Evolutionary conservation across 2,888 invertebrate species (phyloP), one percentile per base, ranked within the genome.

Genomic region (Chymomyza fuscimana): DNA sequence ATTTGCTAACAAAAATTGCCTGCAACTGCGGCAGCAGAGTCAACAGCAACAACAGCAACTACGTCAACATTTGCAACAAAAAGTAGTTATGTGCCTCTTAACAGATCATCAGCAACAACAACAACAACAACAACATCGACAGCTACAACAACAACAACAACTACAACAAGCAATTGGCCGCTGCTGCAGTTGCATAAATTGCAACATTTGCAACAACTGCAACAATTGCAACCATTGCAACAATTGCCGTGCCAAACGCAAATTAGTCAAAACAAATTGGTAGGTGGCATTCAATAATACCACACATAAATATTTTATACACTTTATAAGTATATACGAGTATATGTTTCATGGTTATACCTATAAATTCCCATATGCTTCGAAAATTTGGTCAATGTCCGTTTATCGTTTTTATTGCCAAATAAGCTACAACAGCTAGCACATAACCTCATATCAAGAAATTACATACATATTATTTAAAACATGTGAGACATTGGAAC

Each of bases 191-290:
- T 74, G 74, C 69, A 70, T 69, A 76, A 72, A 69, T 61, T 69
- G 70, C 77, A 65, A n/a, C 46, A 63, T 19, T 63, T 63, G 74
- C 81, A 75, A 70, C 77, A 80, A 74, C 69, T 79, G 80, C 78
- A 75, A 70, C 64, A 67, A 73, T 79, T 79, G 80, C 78, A n/a
- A n/a, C n/a, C n/a, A n/a, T 69, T 79, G 80, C 78, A 75, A 70
- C 64, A 67, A 73, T 79, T 79, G 80, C 78, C 79, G 79, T 78
- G 78, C 67, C 67, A 74, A 70, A 68, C 80, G 77, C 79, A 80
- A 73, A 80, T 80, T 80, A 82, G 83, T 85, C 81, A 78, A 78
- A 81, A 74, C 72, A 85, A 85, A 86, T 85, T 86, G 85, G 85
- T 85, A 86, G 86, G 85, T 85, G 77, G 74, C 72, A 76, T 32